Conservation (phyloP, 92 coral and sea anemone species). For the Epizoanthus scotinus region DNA sequence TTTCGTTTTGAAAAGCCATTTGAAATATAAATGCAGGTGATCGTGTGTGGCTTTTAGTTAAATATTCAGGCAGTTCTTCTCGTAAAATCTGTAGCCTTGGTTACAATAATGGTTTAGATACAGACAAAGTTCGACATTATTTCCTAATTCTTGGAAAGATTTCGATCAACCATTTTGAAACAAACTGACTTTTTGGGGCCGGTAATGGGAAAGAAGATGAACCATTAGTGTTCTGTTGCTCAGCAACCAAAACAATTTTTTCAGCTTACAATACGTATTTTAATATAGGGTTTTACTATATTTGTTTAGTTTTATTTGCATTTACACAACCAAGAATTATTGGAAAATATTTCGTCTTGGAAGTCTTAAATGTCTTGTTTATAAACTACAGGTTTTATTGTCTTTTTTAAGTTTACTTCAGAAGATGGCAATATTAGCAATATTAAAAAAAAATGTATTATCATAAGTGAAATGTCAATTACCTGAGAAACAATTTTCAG, state of each 20-base stretch:
- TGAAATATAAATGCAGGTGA: too few relatives aligned
- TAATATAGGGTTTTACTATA: background rate
- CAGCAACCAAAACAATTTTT: background rate
- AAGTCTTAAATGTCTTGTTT: background rate
- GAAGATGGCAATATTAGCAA: too few relatives aligned
- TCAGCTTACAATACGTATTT: background rate
- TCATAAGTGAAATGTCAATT: background rate
- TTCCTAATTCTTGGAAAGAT: background rate
- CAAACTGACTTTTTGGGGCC: background rate
- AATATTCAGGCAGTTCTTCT: too few relatives aligned
- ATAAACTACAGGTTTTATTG: background rate
- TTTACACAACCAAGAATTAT: background rate
- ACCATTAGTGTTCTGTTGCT: background rate
- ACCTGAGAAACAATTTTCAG: background rate
- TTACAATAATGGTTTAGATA: too few relatives aligned
- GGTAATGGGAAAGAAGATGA: background rate
- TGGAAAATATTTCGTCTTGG: background rate
- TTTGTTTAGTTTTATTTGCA: conserved; percentile 1
- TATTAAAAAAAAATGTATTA: too few relatives aligned
- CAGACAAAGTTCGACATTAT: background rate
- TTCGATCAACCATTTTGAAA: background rate
- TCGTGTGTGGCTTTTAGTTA: too few relatives aligned
- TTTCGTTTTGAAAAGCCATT: too few relatives aligned
- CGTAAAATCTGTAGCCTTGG: too few relatives aligned
- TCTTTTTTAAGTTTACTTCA: background rate